phyloP scores from a whole-genome alignment of 2,888 invertebrate genomes.

The Apeira syringaria region DNA sequence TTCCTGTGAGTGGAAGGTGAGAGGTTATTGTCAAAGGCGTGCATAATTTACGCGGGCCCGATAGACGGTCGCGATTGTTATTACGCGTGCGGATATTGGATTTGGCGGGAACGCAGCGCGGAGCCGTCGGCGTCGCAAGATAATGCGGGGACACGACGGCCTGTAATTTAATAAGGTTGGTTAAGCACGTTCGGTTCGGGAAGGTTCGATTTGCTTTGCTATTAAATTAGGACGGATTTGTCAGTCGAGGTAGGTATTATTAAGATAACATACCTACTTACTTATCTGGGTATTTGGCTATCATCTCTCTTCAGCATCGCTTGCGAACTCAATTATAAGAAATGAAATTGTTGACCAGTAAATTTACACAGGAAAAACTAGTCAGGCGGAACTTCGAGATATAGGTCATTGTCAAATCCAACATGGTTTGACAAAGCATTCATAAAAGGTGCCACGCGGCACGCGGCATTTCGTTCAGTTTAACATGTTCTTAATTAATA shows the following conservation, averaged over 20 bases:
- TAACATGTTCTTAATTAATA: too few species aligned
- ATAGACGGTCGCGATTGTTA: slow-evolving; percentile 81
- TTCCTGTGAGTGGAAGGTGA: slow-evolving; percentile 24
- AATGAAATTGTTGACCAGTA: too few species aligned
- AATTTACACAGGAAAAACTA: too few species aligned
- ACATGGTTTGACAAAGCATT: too few species aligned
- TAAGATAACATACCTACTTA: slow-evolving; percentile 5
- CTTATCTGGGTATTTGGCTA: too few species aligned
- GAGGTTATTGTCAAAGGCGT: slow-evolving; percentile 47
- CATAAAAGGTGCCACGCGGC: too few species aligned
- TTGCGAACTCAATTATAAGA: too few species aligned
- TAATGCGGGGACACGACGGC: slow-evolving; percentile 43
- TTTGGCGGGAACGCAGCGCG: slow-evolving; percentile 62
- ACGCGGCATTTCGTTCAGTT: too few species aligned
- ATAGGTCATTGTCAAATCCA: too few species aligned
- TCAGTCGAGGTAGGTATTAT: slow-evolving; percentile 8
- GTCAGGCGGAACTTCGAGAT: too few species aligned
- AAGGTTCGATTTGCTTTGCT: slow-evolving; percentile 30
- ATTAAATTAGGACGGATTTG: slow-evolving; percentile 34
- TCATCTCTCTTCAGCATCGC: too few species aligned
- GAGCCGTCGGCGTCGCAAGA: slow-evolving; percentile 53
- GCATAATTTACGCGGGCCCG: slow-evolving; percentile 82
- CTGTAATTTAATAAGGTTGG: slow-evolving; percentile 40
- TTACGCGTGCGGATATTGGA: slow-evolving; percentile 80
- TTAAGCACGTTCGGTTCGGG: slow-evolving; percentile 31